Percentiles rank a stretch among this genome's conserved stretches.
Evolutionary conservation across 1,140 invertebrate genomes (phyloP).

Genomic region (Caenorhabditis brenneri): DNA sequence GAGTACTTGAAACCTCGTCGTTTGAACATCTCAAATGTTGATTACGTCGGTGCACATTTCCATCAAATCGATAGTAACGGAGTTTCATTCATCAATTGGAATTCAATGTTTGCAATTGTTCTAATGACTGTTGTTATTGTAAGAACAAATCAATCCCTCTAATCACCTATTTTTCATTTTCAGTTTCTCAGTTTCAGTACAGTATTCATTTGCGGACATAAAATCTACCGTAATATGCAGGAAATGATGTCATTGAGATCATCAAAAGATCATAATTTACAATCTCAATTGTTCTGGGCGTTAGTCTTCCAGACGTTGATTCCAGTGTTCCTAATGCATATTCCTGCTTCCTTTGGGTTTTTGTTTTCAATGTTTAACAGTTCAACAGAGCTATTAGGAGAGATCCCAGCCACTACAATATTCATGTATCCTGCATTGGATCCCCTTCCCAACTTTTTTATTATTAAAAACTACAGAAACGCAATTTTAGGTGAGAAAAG

Average conservation of each 20-base stretch:
- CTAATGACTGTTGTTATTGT: background rate
- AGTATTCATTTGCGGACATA: background rate
- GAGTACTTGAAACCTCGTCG: background rate
- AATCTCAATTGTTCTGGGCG: background rate
- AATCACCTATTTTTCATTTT: background rate
- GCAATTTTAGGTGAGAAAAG: background rate
- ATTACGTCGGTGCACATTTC: background rate
- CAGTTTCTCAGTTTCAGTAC: background rate
- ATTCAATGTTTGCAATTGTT: background rate
- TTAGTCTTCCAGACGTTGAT: background rate
- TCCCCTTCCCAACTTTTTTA: conserved; percentile 9
- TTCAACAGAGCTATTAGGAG: background rate
- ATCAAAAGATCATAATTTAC: background rate
- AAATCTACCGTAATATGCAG: background rate
- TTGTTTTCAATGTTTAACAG: background rate
- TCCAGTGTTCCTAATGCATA: background rate
- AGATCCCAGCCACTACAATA: background rate
- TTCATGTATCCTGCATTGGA: background rate
- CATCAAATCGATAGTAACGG: background rate
- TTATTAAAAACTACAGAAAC: background rate
- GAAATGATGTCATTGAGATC: background rate
- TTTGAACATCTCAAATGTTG: background rate
- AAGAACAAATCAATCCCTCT: background rate
- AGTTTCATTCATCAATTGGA: background rate
- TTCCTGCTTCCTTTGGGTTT: background rate